These are phyloP conservation scores for Ophiothrix spiculata DNA, from an alignment of 35 echinoderm and acorn worm genomes.

Conservation along the genomic window DNA sequence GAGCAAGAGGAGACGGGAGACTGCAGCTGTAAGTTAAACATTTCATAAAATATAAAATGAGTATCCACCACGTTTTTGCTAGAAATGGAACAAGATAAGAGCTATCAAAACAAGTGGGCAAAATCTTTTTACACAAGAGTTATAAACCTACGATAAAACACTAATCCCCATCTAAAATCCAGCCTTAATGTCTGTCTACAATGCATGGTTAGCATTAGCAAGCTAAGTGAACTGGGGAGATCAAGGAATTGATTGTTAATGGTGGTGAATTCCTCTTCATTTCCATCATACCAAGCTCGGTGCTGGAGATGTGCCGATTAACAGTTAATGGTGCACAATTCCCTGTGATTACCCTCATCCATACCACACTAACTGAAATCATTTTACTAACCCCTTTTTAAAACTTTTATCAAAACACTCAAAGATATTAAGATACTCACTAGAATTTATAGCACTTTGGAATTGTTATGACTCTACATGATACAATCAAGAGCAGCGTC, in stretches of 20 bases:
- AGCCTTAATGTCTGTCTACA: neutral
- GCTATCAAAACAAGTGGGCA: no score
- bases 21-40: no score
- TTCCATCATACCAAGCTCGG: neutral
- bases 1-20: no score
- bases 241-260: neutral
- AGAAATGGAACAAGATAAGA: no score
- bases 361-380: neutral
- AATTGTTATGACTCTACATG: no score
- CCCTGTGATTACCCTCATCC: neutral
- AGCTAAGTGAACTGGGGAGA: no score
- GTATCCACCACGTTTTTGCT: no score
- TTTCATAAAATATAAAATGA: no score
- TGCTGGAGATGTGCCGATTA: constrained; percentile 2
- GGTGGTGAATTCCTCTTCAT: constrained; percentile 8
- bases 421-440: neutral
- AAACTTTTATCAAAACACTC: neutral
- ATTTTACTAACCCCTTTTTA: neutral
- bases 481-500: neutral
- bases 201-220: neutral
- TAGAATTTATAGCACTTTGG: neutral
- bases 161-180: neutral
- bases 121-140: neutral
- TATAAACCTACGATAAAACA: no score
- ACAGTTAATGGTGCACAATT: constrained; percentile 1